These are phyloP conservation scores for Sphaeridia pumilis DNA, from an alignment of 2,888 invertebrate genomes.

Conservation along the genomic window DNA sequence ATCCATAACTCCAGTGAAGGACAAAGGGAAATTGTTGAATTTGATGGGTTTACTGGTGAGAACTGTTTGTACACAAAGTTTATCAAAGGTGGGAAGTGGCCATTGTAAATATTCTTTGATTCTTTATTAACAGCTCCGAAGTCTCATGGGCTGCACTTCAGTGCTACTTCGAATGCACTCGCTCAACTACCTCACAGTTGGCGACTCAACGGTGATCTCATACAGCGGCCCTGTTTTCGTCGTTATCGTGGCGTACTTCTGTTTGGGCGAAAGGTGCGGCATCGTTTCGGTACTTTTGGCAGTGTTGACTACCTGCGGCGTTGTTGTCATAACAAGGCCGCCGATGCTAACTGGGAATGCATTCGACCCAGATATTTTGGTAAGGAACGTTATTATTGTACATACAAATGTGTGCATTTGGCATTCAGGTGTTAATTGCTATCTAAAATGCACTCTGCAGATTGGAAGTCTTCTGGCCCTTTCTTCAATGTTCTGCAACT, in stretches of 20 bases:
- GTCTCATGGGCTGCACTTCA: constrained; percentile 10
- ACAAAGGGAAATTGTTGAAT: constrained; percentile 13
- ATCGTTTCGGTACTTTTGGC: constrained; percentile 4
- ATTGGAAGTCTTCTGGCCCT: constrained; percentile 21
- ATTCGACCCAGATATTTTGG: constrained; percentile 4
- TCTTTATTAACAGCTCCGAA: constrained; percentile 6
- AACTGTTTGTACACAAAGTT: neutral
- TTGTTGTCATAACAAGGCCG: constrained; percentile 9
- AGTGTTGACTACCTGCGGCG: constrained; percentile 3
- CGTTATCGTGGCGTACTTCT: constrained; percentile 10
- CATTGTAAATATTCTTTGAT: neutral
- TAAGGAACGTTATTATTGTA: neutral
- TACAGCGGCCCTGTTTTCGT: constrained; percentile 13
- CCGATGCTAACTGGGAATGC: constrained; percentile 10
- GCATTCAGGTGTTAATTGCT: neutral
- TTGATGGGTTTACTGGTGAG: constrained; percentile 17
- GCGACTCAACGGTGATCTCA: constrained; percentile 10
- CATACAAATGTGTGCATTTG: neutral
- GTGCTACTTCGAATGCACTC: constrained; percentile 7
- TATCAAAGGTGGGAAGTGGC: neutral
- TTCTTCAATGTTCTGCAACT: constrained; percentile 21
- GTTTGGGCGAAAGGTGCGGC: constrained; percentile 11
- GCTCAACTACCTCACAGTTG: constrained; percentile 8
- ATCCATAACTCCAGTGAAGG: constrained; percentile 13
- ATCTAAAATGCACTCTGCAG: constrained; percentile 7